Evolutionary conservation across 2,113 vertebrate genomes (phyloP), one percentile per base, ranked within the genome.

Genomic region (Dasyprocta punctata): DNA sequence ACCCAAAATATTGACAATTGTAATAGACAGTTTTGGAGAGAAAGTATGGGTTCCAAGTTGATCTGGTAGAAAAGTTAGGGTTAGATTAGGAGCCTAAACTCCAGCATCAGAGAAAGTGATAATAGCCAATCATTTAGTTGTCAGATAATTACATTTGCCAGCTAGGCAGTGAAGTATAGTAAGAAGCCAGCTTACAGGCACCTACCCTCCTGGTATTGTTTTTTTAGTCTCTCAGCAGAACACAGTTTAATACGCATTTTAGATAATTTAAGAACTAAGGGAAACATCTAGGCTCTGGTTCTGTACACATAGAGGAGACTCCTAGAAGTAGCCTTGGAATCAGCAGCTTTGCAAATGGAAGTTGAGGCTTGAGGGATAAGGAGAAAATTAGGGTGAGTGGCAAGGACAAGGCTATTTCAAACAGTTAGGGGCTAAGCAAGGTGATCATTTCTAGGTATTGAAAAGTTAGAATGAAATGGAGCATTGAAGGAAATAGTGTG

Each of bases 341-440:
- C 89, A 61, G 82, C 92, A 88, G 83, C 78, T 97, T 93, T n/a
- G 5, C 12, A 56, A 78, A 97, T 38, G 75, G 84, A 94, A 90
- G 63, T 91, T 63, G n/a, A 85, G 28, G 16, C 24, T 75, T 75
- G 78, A 86, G 65, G 87, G 28, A 63, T 84, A 78, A 90, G 47
- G 28, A 90, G 60, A 95, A 89, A 73, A 41, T 5, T 41, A 63
- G 73, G 47, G 3, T 47, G 20, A 83, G 41, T 49, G n/a, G 5
- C 10, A 16, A 47, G 30, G 33, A 63, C 44, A 89, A n/a, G 36
- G 58, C 80, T 89, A 28, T 89, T 88, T 33, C 38, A 71, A 47
- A 75, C 38, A 80, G 61, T 75, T 13, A 75, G 56, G 49, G 20
- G 4, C 60, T 54, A n/a, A 73, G 26, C 77, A 80, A 63, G 49